Evolutionary conservation across 2,888 invertebrate species (phyloP).

Genomic region (Amiota communis): DNA sequence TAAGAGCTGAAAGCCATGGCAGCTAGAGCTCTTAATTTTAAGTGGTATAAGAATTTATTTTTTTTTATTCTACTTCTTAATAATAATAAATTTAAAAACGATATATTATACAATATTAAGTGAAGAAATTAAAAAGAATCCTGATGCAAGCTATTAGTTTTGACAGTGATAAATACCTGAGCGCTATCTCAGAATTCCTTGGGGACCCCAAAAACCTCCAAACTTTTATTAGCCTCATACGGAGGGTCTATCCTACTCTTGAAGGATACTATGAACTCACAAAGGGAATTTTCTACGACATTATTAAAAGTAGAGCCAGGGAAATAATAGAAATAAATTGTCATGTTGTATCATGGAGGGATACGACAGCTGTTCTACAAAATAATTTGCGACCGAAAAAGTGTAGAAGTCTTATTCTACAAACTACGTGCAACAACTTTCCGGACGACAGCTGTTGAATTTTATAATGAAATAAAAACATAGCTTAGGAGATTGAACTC

Average conservation of each 20-base stretch:
- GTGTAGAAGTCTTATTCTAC: slow-evolving; percentile 39
- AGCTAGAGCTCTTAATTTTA: too few species aligned
- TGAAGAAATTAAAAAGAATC: too few species aligned
- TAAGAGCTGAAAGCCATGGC: too few species aligned
- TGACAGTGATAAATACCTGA: too few species aligned
- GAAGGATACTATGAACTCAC: slow-evolving; percentile 37
- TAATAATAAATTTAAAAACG: too few species aligned
- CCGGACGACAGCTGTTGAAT: slow-evolving; percentile 38
- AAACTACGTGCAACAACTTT: slow-evolving; percentile 33
- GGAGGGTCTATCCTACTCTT: slow-evolving; percentile 36
- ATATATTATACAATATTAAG: too few species aligned
- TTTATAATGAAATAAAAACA: slow-evolving; percentile 42
- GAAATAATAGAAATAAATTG: slow-evolving; percentile 44
- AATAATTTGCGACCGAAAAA: slow-evolving; percentile 44
- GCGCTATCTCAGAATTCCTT: too few species aligned
- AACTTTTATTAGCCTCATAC: slow-evolving; percentile 37
- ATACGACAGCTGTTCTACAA: slow-evolving; percentile 36
- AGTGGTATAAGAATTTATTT: too few species aligned
- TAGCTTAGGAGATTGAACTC: slow-evolving; percentile 38
- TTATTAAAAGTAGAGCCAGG: slow-evolving; percentile 42
- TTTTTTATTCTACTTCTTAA: too few species aligned
- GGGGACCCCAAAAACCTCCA: too few species aligned
- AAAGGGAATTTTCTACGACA: slow-evolving; percentile 42
- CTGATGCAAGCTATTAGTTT: too few species aligned
- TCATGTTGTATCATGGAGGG: slow-evolving; percentile 39